Evolutionary conservation across 2,888 invertebrate genomes (phyloP).

Genomic region (Scaptomyza parva): DNA sequence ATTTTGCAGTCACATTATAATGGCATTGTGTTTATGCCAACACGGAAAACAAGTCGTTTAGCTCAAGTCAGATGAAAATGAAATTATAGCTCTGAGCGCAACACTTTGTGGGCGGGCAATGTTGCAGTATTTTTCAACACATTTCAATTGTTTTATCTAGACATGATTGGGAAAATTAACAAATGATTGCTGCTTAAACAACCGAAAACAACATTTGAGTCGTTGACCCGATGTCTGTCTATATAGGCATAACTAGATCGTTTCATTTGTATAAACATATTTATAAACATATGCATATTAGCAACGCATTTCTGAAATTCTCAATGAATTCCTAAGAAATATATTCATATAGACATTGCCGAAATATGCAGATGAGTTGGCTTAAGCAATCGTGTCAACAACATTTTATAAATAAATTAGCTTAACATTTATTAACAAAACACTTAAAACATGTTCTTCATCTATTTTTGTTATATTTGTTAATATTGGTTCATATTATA

Average conservation of each 20-base stretch:
- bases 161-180: constrained; percentile 5
- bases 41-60: constrained; percentile 65
- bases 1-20: constrained; percentile 45
- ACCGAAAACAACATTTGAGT: constrained; percentile 1
- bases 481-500: no score
- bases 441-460: no score
- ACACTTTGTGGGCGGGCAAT: constrained; percentile 37
- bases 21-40: constrained; percentile 62
- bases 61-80: constrained; percentile 20
- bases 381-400: not conserved
- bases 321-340: constrained; percentile 1
- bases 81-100: constrained; percentile 16
- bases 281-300: not conserved
- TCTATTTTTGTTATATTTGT: no score
- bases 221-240: constrained; percentile 11
- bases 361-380: not conserved
- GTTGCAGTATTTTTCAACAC: constrained; percentile 22
- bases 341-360: not conserved
- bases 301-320: not conserved
- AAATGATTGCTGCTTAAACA: constrained; percentile 1
- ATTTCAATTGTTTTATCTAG: not conserved
- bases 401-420: not conserved
- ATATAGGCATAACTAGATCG: not conserved
- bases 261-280: not conserved
- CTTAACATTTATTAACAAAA: not conserved